Conservation (phyloP, 2,113 vertebrate genomes). For the Callionymus lyra region DNA sequence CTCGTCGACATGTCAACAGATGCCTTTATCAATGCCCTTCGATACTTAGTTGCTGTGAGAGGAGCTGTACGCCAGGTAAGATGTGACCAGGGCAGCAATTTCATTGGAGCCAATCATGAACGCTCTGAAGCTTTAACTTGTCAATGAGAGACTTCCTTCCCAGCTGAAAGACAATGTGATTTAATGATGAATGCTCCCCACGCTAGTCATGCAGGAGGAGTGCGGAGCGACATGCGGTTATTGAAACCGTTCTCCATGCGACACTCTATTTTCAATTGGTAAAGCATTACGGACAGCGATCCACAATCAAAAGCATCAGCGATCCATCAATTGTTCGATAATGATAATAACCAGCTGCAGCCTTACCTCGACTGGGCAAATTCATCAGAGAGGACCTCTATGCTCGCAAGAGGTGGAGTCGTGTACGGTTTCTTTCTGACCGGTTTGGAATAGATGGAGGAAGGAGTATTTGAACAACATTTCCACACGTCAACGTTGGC, state of each 20-base stretch:
- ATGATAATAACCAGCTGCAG: background rate
- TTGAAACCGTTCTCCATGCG: background rate
- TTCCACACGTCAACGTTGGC: background rate
- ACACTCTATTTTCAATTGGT: background rate
- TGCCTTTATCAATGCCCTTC: slow-evolving; percentile 13
- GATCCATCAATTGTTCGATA: slow-evolving; percentile 3
- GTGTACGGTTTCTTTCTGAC: background rate
- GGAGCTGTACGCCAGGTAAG: slow-evolving; percentile 8
- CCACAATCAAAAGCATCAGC: background rate
- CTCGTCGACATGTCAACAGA: slow-evolving; percentile 15
- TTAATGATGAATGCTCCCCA: slow-evolving; percentile 5
- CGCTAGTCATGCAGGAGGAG: slow-evolving; percentile 18
- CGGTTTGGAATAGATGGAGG: background rate
- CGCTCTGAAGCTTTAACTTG: slow-evolving; percentile 1
- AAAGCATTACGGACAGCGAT: background rate
- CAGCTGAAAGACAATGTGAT: slow-evolving; percentile 7
- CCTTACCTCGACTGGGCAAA: background rate
- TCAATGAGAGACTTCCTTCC: background rate
- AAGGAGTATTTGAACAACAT: background rate
- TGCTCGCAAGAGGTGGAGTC: slow-evolving; percentile 1
- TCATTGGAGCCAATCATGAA: slow-evolving; percentile 18
- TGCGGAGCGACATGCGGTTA: slow-evolving; percentile 16
- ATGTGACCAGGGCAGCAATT: slow-evolving; percentile 25
- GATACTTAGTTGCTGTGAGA: slow-evolving; percentile 10
- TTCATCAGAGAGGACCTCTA: slow-evolving; percentile 10